phyloP scores from a whole-genome alignment of 2,797 vertebrate species.

The Molossus alvarezi region DNA sequence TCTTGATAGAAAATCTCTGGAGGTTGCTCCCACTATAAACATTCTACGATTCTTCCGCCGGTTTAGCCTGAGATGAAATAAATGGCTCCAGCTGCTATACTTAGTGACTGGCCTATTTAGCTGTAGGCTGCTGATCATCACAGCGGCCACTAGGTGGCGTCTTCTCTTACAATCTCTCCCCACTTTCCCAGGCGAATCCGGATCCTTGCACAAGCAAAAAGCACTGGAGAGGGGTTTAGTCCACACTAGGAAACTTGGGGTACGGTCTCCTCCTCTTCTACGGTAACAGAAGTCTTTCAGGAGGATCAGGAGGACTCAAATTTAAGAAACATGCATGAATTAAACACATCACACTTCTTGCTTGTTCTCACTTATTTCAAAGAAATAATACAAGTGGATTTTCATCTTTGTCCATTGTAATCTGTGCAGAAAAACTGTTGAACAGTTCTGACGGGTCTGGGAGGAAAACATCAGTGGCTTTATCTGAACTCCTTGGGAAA shows the following conservation, averaged over 20 bases:
- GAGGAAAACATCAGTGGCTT: neutral
- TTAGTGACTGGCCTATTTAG: neutral
- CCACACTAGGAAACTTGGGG: neutral
- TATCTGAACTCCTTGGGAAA: neutral
- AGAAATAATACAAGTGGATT: neutral
- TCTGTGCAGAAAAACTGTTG: neutral
- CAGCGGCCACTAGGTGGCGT: slow-evolving; percentile 76
- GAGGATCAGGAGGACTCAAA: neutral
- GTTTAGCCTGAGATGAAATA: neutral
- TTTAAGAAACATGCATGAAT: neutral
- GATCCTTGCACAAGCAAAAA: neutral
- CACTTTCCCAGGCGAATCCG: neutral
- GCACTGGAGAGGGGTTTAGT: neutral
- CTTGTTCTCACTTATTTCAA: neutral
- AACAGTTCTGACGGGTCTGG: neutral
- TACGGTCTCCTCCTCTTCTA: neutral
- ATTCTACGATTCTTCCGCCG: slow-evolving; percentile 22
- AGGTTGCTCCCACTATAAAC: slow-evolving; percentile 63
- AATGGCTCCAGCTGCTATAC: neutral
- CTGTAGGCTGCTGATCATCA: neutral
- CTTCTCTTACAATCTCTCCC: slow-evolving; percentile 20
- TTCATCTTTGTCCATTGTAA: neutral
- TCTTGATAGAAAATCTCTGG: slow-evolving; percentile 70
- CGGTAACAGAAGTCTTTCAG: neutral
- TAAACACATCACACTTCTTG: neutral